A percentile compares a stretch with the other conserved stretches of the same genome.
phyloP scores from a whole-genome alignment of 2,797 vertebrate species.

The Natrix natrix region DNA sequence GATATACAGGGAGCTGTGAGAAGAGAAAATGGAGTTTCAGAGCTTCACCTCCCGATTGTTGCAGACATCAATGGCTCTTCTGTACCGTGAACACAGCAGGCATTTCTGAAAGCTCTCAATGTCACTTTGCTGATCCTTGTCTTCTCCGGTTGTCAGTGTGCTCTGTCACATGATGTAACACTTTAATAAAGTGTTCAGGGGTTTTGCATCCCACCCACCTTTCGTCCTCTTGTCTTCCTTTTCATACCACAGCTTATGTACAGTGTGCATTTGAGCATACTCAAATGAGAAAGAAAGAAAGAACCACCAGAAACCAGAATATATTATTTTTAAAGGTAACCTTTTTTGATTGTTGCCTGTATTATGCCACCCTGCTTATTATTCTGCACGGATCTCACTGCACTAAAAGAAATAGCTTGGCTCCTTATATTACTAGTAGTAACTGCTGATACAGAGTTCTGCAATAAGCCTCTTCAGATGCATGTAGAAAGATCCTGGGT shows the following conservation, averaged over 20 bases:
- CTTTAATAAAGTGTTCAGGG: constrained; percentile 56
- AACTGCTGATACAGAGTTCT: not conserved
- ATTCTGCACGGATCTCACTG: not conserved
- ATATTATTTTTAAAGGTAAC: constrained; percentile 31
- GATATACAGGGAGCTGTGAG: constrained; percentile 19
- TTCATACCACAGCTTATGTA: constrained; percentile 33
- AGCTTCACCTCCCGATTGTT: constrained; percentile 39
- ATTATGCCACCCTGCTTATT: not conserved
- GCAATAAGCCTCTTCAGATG: not conserved
- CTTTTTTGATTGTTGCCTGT: not conserved
- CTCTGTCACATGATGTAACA: constrained; percentile 37
- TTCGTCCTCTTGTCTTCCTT: not conserved
- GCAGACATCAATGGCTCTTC: constrained; percentile 30
- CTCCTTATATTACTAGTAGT: not conserved
- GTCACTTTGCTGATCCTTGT: constrained; percentile 42
- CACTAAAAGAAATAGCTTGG: not conserved
- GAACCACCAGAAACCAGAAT: constrained; percentile 9
- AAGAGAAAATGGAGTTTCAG: constrained; percentile 32
- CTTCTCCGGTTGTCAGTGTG: constrained; percentile 35
- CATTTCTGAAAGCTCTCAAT: constrained; percentile 48
- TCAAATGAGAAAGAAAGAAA: not conserved
- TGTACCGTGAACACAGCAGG: constrained; percentile 32
- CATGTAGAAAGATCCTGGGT: not conserved
- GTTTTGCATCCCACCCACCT: not conserved
- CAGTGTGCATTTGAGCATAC: constrained; percentile 14